phyloP scores from a whole-genome alignment of 1,140 invertebrate genomes.

The Heterodera carotae region DNA sequence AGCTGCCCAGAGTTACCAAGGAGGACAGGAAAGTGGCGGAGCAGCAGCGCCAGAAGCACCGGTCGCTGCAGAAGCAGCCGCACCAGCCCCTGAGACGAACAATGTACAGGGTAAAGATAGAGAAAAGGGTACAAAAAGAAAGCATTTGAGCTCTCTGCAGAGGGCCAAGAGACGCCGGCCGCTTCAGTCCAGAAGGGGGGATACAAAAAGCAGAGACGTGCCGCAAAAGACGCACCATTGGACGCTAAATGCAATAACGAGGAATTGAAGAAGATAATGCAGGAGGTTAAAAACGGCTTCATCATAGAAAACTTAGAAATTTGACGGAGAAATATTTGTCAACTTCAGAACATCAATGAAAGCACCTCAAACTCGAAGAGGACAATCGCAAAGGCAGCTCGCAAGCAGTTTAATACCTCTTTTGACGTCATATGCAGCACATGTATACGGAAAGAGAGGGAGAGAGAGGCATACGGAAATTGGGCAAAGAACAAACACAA shows the following conservation, averaged over 20 bases:
- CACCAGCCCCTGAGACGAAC: conserved; percentile 33
- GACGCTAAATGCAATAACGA: conserved; percentile 57
- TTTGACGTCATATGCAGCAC: conserved; percentile 57
- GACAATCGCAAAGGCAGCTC: conserved; percentile 47
- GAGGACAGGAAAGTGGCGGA: conserved; percentile 13
- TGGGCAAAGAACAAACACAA: not conserved
- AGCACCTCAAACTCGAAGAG: conserved; percentile 49
- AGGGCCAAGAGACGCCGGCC: conserved; percentile 6
- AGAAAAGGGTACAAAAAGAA: conserved; percentile 10
- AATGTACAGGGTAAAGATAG: not conserved
- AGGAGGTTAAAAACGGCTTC: conserved; percentile 35
- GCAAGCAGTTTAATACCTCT: conserved; percentile 49
- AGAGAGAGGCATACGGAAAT: not conserved
- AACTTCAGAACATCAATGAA: conserved; percentile 48
- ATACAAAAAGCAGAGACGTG: conserved; percentile 34
- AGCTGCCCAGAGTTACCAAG: conserved; percentile 21
- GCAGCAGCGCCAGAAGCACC: not conserved
- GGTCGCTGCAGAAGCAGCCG: conserved; percentile 19
- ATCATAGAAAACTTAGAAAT: conserved; percentile 3
- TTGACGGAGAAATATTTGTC: conserved; percentile 25
- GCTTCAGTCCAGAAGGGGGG: conserved; percentile 33
- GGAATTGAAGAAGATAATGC: conserved; percentile 45
- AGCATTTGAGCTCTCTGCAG: conserved; percentile 16
- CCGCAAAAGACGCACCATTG: conserved; percentile 46
- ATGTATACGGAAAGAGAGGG: conserved; percentile 7